These are phyloP conservation scores for Bucco capensis DNA, from an alignment of 2,113 vertebrate genomes.

Conservation along the genomic window DNA sequence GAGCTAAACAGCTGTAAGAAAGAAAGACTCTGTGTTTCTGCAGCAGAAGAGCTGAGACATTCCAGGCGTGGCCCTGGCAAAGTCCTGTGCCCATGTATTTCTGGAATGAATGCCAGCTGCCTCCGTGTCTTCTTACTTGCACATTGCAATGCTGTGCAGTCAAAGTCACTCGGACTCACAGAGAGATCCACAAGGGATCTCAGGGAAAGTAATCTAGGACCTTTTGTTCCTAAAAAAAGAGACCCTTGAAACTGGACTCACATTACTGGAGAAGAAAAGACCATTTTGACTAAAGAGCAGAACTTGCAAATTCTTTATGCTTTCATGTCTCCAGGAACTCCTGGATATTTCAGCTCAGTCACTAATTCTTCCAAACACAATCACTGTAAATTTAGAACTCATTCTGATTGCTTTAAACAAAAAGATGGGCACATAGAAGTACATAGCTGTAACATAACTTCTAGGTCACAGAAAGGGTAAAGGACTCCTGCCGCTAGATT, in stretches of 20 bases:
- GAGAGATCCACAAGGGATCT: not conserved
- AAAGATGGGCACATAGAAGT: not conserved
- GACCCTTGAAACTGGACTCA: not conserved
- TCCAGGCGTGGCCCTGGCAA: constrained; percentile 45
- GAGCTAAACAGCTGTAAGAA: not conserved
- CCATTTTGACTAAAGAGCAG: not conserved
- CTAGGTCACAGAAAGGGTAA: not conserved
- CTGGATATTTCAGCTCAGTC: not conserved
- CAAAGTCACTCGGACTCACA: not conserved
- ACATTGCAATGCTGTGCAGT: not conserved
- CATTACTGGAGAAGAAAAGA: not conserved
- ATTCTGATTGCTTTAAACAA: not conserved
- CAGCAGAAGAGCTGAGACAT: constrained; percentile 11
- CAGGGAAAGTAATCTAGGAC: not conserved
- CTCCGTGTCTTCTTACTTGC: not conserved
- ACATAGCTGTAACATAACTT: not conserved
- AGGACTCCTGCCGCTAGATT: not conserved
- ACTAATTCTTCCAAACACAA: not conserved
- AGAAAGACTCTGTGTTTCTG: constrained; percentile 10
- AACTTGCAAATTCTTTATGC: not conserved
- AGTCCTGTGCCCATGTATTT: constrained; percentile 34
- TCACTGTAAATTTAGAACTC: not conserved
- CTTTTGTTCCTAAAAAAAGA: not conserved
- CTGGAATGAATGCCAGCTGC: constrained; percentile 58
- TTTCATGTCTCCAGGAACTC: not conserved